Evolutionary conservation across 2,888 invertebrate species (phyloP).

Genomic region (Apamea anceps): DNA sequence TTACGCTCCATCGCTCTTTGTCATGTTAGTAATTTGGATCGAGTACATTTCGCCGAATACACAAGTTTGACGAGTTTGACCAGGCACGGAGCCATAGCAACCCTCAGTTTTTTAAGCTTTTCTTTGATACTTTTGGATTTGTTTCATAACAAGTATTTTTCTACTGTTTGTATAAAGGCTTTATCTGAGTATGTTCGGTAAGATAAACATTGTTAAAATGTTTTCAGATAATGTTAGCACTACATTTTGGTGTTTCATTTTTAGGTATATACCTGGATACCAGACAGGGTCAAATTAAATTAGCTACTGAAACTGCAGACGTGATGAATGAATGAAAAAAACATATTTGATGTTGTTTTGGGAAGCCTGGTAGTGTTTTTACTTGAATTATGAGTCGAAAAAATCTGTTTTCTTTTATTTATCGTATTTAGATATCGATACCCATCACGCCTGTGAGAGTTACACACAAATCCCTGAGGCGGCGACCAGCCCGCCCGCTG

Average conservation of each 20-base stretch:
- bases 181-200: slow-evolving; percentile 32
- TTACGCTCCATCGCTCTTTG: slow-evolving; percentile 59
- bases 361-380: background rate
- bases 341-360: too few relatives aligned
- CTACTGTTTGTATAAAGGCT: slow-evolving; percentile 34
- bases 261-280: background rate
- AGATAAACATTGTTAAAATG: slow-evolving; percentile 40
- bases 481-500: too few relatives aligned
- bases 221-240: slow-evolving; percentile 15
- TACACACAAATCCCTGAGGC: too few relatives aligned
- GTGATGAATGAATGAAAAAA: too few relatives aligned
- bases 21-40: slow-evolving; percentile 65
- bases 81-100: slow-evolving; percentile 38
- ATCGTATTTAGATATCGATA: background rate
- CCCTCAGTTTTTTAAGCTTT: slow-evolving; percentile 37
- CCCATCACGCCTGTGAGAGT: too few relatives aligned
- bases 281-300: too few relatives aligned
- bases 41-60: slow-evolving; percentile 59
- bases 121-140: slow-evolving; percentile 49
- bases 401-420: background rate
- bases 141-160: slow-evolving; percentile 40
- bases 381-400: background rate
- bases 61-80: slow-evolving; percentile 59
- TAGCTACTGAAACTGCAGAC: too few relatives aligned
- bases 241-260: slow-evolving; percentile 1